Evolutionary conservation across 2,888 invertebrate genomes (phyloP), one percentile per base, ranked within the genome.

Genomic region (Stenotaenia linearis): DNA sequence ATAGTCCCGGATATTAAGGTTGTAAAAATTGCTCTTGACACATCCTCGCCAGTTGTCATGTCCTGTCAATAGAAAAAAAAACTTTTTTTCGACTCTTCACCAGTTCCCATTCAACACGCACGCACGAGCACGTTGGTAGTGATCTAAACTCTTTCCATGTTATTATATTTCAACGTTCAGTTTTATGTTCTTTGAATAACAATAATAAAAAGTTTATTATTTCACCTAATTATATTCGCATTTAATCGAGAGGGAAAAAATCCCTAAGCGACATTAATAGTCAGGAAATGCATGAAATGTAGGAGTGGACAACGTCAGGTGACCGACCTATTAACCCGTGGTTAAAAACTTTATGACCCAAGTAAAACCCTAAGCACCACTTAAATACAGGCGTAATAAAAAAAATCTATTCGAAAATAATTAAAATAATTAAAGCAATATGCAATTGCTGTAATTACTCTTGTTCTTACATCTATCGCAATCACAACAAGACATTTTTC

Each of bases 301-400:
- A 69, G 28, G 69, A 69, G 69, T 69, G 69, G 69, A 69, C 69
- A 28, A n/a, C n/a, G 32, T 69, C 69, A 69, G 69, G 69, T 69
- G 69, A 69, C 69, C 69, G 69, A 69, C 69, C 69, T 69, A 69
- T 69, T 69, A 69, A 69, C 69, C 69, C 25, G 69, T 69, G 69
- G 69, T 69, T 69, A 69, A 69, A 69, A 69, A 69, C 69, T 69
- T 69, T 69, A 69, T 69, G 69, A n/a, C 69, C 69, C 69, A 69
- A 69, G 25, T 69, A 69, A 25, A 69, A 15, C 50, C 25, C 9
- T 28, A 69, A 69, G 69, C 25, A n/a, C 69, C 69, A 28, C 25
- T 25, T 28, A 69, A 69, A 69, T 25, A 28, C 69, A 69, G 9
- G 69, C 5, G 25, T 23, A 28, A 28, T 15, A 69, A 69, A 25